Percentiles rank a stretch among this genome's conserved stretches.
Conservation (phyloP, 2,113 vertebrate species). For the Tetraodon nigroviridis region DNA sequence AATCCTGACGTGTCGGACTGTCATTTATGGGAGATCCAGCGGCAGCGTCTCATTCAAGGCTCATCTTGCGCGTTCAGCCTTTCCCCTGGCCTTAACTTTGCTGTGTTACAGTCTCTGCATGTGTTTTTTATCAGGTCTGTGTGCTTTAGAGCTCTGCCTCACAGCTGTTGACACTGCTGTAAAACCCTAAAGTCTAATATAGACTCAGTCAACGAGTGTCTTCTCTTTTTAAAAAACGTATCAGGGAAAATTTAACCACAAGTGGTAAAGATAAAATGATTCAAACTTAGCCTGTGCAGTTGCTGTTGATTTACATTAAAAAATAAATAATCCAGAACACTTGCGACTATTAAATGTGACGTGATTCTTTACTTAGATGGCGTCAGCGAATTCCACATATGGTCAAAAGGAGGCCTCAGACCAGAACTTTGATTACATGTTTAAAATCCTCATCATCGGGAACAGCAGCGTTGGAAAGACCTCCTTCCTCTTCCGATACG, state of each 20-base stretch:
- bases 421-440: constrained; percentile 94
- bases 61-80: neutral
- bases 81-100: neutral
- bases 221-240: too few species aligned
- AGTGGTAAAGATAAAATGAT: neutral
- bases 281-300: neutral
- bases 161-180: neutral
- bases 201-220: neutral
- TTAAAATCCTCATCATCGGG: constrained; percentile 87
- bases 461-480: constrained; percentile 92
- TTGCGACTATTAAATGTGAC: constrained; percentile 7
- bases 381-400: constrained; percentile 88
- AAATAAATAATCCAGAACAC: neutral
- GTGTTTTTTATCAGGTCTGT: neutral
- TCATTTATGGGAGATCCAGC: too few species aligned
- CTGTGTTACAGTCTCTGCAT: neutral
- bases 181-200: neutral
- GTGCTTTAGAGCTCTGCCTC: neutral
- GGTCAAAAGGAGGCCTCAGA: constrained; percentile 84
- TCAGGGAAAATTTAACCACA: too few species aligned
- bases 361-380: constrained; percentile 78
- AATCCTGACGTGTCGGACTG: too few species aligned
- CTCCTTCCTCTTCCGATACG: constrained; percentile 91
- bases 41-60: too few species aligned
- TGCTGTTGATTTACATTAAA: neutral